phyloP scores from a whole-genome alignment of 2,888 invertebrate species.

The Orchesella flavescens region DNA sequence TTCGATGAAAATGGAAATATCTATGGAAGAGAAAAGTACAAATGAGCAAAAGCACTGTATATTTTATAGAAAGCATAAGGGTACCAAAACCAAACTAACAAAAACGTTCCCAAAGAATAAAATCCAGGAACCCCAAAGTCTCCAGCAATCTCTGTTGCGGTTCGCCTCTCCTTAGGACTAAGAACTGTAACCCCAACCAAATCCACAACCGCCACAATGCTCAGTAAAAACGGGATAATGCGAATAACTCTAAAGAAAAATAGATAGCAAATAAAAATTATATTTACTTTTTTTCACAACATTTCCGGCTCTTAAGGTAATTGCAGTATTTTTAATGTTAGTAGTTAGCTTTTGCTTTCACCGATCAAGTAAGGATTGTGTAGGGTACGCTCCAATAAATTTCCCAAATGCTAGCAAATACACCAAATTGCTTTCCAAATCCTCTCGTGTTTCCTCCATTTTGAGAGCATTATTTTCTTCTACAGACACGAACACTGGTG shows the following conservation, averaged over 20 bases:
- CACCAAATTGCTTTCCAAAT: conserved; percentile 13
- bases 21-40: conserved; percentile 10
- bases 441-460: neutral
- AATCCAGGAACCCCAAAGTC: conserved; percentile 25
- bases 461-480: neutral
- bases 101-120: conserved; percentile 32
- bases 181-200: conserved; percentile 14
- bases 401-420: conserved; percentile 38
- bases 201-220: conserved; percentile 19
- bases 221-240: conserved; percentile 26
- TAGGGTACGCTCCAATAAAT: conserved; percentile 25
- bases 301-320: no score
- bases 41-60: neutral
- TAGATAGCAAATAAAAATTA: neutral
- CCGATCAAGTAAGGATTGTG: conserved; percentile 6
- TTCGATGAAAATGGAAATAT: conserved; percentile 16
- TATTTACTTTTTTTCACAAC: no score
- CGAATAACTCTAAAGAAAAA: conserved; percentile 2
- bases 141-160: conserved; percentile 19
- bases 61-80: neutral
- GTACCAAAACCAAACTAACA: conserved; percentile 8
- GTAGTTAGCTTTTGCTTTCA: neutral
- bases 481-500: no score
- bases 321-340: no score
- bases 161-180: conserved; percentile 5